These are phyloP conservation scores for Acrocyrtus sp. DNA, from an alignment of 2,888 invertebrate genomes.

Conservation along the genomic window DNA sequence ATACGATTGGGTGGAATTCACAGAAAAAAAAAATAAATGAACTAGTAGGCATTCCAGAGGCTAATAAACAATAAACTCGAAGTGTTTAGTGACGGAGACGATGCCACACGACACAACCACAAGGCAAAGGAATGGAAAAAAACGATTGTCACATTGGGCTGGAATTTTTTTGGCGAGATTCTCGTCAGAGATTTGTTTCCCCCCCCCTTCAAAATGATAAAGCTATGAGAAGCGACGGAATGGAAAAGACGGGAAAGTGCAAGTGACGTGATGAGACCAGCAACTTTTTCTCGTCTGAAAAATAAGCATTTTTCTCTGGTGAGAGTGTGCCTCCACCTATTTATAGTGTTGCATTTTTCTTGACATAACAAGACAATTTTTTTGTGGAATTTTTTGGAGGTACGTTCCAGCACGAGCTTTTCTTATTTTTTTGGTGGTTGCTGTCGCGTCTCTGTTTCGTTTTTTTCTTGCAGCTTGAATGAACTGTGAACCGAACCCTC, in stretches of 20 bases:
- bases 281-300: neutral
- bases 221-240: constrained; percentile 3
- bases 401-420: neutral
- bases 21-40: neutral
- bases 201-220: constrained; percentile 19
- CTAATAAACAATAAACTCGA: neutral
- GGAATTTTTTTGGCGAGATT: constrained; percentile 25
- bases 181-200: constrained; percentile 23
- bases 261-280: neutral
- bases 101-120: too few relatives aligned
- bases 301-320: too few relatives aligned
- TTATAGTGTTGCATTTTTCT: too few relatives aligned
- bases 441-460: too few relatives aligned
- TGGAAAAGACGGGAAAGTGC: neutral
- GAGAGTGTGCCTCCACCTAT: too few relatives aligned
- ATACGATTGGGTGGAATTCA: neutral
- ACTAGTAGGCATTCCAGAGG: neutral
- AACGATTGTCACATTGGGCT: constrained; percentile 22
- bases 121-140: neutral
- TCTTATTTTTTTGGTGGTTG: too few relatives aligned
- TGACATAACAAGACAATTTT: neutral
- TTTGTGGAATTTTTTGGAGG: neutral
- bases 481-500: too few relatives aligned
- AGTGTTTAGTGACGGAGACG: neutral
- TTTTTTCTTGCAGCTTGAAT: too few relatives aligned